Percentiles rank a stretch among this genome's conserved stretches.
These are phyloP conservation scores for Amphimallon solstitiale DNA, from an alignment of 2,888 invertebrate species.

Conservation along the genomic window DNA sequence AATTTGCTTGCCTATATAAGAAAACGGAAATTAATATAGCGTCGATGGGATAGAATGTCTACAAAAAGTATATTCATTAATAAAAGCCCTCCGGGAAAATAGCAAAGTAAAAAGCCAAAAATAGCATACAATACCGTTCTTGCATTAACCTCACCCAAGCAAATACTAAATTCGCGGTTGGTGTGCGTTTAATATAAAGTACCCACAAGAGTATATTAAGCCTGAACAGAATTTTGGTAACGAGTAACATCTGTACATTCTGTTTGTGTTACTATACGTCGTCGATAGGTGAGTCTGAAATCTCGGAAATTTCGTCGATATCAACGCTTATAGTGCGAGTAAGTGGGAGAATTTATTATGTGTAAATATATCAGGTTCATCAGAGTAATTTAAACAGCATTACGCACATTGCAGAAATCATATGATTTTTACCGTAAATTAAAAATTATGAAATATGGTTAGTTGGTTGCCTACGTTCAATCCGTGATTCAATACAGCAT, in stretches of 20 bases:
- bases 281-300: not conserved
- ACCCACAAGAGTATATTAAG: constrained; percentile 2
- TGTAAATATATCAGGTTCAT: too few species aligned
- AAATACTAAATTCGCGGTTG: constrained; percentile 4
- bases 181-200: constrained; percentile 11
- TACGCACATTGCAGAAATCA: too few species aligned
- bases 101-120: constrained; percentile 1
- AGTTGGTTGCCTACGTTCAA: too few species aligned
- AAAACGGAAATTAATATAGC: constrained; percentile 14
- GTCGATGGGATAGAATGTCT: not conserved
- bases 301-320: too few species aligned
- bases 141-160: constrained; percentile 16
- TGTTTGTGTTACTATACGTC: not conserved
- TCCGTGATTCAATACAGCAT: too few species aligned
- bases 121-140: constrained; percentile 7
- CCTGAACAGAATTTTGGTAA: not conserved
- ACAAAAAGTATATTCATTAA: constrained; percentile 8
- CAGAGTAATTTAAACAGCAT: too few species aligned
- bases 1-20: constrained; percentile 3
- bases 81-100: not conserved
- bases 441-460: too few species aligned
- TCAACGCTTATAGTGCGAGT: too few species aligned
- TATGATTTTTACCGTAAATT: too few species aligned
- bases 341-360: too few species aligned
- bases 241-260: not conserved